Evolutionary conservation across 2,888 invertebrate genomes (phyloP).

Genomic region (Lasioglossum villosulum): DNA sequence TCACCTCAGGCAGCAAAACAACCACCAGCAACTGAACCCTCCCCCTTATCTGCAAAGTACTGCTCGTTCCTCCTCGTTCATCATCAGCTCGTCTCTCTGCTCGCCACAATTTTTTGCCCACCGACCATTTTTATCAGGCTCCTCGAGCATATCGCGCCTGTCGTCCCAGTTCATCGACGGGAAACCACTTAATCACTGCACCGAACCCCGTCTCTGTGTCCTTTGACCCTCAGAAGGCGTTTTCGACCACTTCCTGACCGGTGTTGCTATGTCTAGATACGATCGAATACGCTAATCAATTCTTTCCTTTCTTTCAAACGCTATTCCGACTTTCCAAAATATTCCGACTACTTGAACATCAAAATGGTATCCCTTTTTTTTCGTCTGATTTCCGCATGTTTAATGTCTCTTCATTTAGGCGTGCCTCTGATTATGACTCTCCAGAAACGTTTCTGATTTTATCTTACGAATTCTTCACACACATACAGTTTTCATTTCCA

Average conservation of each 20-base stretch:
- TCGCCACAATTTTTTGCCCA: constrained; percentile 47
- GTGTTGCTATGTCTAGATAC: not conserved
- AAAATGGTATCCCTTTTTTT: not conserved
- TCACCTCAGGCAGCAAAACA: constrained; percentile 81
- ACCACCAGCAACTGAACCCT: constrained; percentile 31
- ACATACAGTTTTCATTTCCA: not conserved
- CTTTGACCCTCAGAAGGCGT: constrained; percentile 1
- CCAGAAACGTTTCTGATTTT: not conserved
- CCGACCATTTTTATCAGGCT: constrained; percentile 55
- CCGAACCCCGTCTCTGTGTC: constrained; percentile 10
- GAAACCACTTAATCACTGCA: constrained; percentile 30
- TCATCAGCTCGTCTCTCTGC: constrained; percentile 62
- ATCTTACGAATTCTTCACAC: not conserved
- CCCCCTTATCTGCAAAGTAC: constrained; percentile 39
- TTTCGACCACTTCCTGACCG: not conserved
- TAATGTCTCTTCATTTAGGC: not conserved
- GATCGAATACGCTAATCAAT: not conserved
- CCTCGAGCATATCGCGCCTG: constrained; percentile 22
- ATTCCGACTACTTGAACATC: not conserved
- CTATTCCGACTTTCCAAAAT: not conserved
- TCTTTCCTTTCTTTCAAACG: not conserved
- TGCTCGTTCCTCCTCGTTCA: constrained; percentile 68
- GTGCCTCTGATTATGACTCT: not conserved
- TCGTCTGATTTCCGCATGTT: not conserved
- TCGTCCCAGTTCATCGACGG: constrained; percentile 15